Base-by-base conservation (phyloP, 2,113 vertebrate species). In the Xiphophorus couchianus region DNA sequence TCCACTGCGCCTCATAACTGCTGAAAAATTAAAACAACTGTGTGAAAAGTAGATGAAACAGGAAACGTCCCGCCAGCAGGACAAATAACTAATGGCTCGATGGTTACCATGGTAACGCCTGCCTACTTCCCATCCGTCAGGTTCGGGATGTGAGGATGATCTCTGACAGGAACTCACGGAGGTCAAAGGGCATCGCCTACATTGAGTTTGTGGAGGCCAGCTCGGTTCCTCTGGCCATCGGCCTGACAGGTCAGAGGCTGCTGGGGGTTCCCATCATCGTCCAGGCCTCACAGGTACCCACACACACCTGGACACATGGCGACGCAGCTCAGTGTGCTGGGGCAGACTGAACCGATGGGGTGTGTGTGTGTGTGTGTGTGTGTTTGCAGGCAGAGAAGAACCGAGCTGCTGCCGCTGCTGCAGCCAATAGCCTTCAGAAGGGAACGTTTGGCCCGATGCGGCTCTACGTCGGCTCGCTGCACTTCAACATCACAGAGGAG, bases 401-500 rank as follows among this genome's bases (percentile, higher is more conserved):
- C 89, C 93, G 98, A 91, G 98, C 97, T 0, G 97, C 97, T 58
- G 95, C 97, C 86, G 97, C 97, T 58, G 97, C 97, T 68, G 96
- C 97, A 89, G 97, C 98, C 83, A 97, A 96, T 90, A 98, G 96
- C 81, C 92, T 99, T 33, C 98, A 99, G 90, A 98, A 97, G 80
- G 97, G 96, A 75, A 94, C 91, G 35, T 93, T 95, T 28, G 98
- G 98, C 25, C 98, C 97, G 0, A 98, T 98, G 97, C 93, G 98
- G 68, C 94, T 99, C 17, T 99, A 98, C 80, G 95, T 99, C 15
- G 98, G 98, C 44, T 99, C 97, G 0, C 91, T 99, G 80, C 98
- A 99, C 85, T 99, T 99, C 87, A 99, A 99, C 86, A 99, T 99
- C 92, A 99, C 98, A 0, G 97, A 99, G 89, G 97, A 98, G 84